phyloP scores from a whole-genome alignment of 1,140 invertebrate species.

The Drosophila sulfurigaster region DNA sequence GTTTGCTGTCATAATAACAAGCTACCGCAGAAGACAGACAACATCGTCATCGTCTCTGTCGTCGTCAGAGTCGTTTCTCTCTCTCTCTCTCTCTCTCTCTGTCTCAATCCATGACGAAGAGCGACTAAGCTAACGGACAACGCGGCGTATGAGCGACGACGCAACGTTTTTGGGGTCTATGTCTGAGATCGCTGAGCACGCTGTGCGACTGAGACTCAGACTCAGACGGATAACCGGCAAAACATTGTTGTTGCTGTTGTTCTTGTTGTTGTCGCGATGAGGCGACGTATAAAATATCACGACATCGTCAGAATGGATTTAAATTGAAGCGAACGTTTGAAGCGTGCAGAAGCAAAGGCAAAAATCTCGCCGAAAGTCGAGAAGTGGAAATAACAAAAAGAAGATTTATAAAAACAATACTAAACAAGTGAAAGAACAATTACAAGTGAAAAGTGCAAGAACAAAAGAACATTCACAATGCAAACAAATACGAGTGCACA shows the following conservation, averaged over 20 bases:
- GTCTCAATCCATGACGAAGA: conserved; percentile 16
- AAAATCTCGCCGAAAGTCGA: conserved; percentile 5
- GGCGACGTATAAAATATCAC: conserved; percentile 79
- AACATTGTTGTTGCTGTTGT: not conserved
- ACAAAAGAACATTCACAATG: conserved; percentile 51
- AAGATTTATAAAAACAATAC: conserved; percentile 1
- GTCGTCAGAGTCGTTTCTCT: not conserved
- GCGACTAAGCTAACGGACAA: conserved; percentile 9
- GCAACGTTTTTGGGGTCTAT: not conserved
- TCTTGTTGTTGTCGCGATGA: conserved; percentile 6
- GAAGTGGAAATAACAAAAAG: conserved; percentile 17
- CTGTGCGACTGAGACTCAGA: not conserved
- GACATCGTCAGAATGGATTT: conserved; percentile 81
- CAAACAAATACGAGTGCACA: conserved; percentile 28
- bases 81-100: conserved; percentile 6
- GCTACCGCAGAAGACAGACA: conserved; percentile 59
- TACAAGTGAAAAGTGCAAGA: conserved; percentile 53
- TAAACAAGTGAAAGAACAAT: conserved; percentile 21
- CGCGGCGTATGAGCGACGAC: conserved; percentile 4
- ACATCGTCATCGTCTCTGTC: conserved; percentile 26
- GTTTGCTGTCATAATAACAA: conserved; percentile 79
- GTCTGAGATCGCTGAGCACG: conserved; percentile 16
- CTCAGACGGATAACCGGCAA: conserved; percentile 43
- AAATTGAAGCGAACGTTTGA: conserved; percentile 76
- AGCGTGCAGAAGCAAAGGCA: conserved; percentile 63